Evolutionary conservation across 2,113 vertebrate species (phyloP).

Genomic region (Actenoides hombroni): DNA sequence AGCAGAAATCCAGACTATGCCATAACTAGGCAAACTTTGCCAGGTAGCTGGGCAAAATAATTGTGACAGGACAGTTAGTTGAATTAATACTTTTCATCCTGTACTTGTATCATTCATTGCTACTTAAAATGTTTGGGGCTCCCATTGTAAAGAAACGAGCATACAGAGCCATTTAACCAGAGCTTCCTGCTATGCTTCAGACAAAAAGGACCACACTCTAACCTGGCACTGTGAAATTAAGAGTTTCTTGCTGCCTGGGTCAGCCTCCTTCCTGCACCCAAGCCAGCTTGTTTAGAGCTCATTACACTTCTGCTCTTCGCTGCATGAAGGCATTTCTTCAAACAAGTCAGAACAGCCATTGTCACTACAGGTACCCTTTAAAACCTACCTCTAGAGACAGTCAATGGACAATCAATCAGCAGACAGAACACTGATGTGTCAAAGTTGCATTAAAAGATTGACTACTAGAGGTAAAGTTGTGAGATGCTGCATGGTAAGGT

Average conservation of each 20-base stretch:
- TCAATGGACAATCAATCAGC: background rate
- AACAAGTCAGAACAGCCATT: background rate
- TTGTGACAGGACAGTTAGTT: background rate
- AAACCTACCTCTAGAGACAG: background rate
- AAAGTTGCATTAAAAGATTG: background rate
- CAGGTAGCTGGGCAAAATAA: background rate
- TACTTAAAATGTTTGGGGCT: background rate
- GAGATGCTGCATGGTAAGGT: background rate
- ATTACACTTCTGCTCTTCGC: background rate
- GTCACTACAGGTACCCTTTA: background rate
- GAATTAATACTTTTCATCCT: background rate
- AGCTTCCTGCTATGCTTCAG: background rate
- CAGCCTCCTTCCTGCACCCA: background rate
- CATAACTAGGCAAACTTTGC: background rate
- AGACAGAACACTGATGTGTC: background rate
- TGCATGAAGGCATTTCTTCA: background rate
- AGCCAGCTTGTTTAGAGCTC: background rate
- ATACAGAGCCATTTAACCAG: background rate
- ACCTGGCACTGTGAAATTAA: background rate
- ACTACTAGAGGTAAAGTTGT: background rate
- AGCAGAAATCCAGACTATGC: background rate
- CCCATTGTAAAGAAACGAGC: background rate
- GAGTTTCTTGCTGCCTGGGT: background rate
- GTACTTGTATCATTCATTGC: background rate
- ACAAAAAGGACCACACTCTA: background rate